Base-by-base conservation (phyloP, 2,888 invertebrate genomes). In the Epinotia nisella region DNA sequence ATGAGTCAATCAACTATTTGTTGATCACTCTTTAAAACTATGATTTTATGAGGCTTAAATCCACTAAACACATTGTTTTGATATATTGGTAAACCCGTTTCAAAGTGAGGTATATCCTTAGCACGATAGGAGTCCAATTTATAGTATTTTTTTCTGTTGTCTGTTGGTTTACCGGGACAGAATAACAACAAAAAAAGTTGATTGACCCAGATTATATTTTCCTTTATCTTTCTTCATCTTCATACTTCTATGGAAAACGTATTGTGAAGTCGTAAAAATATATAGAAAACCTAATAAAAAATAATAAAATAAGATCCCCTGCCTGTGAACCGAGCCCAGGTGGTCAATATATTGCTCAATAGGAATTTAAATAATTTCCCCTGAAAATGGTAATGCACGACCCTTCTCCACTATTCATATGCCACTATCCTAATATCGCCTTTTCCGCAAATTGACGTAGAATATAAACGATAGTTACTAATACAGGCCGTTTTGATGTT, bases 301-400 rank as follows among this genome's bases (percentile, higher is more conserved):
- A 21, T n/a, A 10, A 49, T 21, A 49, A 49, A 15, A n/a, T 49
- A n/a, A 49, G 21, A n/a, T 49, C 21, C 15, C 19, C 11, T 45
- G 17, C 21, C 15, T 13, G 45, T 5, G 15, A 49, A 62, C n/a
- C 10, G 10, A 3, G 10, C 9, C 24, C 24, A 61, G 61, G 45
- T 61, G 61, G 21, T 49, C 45, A 49, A 10, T 49, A 39, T 5
- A 49, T 24, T 49, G 9, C 41, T 49, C 62, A 49, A 62, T 62
- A 62, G 49, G n/a, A 11, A 62, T 62, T 62, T 62, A 62, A 62
- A 62, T 62, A n/a, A 45, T 13, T 49, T n/a, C 21, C 21, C 24
- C 49, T 29, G 62, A 62, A 24, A 49, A 62, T 62, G 45, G 10
- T 62, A 62, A 62, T 62, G 11, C 13, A 10, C 19, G 60, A 21